Evolutionary conservation across 2,797 vertebrate species (phyloP).

Genomic region (Avahi laniger): DNA sequence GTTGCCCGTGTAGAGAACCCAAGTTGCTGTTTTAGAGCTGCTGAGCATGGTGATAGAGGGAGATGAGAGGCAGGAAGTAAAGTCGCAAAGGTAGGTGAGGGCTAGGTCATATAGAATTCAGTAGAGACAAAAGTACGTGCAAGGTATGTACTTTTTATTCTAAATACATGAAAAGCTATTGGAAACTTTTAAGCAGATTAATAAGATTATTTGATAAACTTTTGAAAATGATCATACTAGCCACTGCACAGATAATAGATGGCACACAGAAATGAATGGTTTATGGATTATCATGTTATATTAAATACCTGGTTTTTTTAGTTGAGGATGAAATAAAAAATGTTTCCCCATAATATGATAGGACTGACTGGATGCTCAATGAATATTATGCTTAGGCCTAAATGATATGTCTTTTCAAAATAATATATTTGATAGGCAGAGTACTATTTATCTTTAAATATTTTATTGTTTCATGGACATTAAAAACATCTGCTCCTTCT

Average conservation of each 20-base stretch:
- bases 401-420: not conserved
- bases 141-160: not conserved
- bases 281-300: not conserved
- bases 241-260: not conserved
- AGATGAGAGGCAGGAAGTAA: not conserved
- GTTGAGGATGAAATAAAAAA: not conserved
- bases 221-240: not conserved
- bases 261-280: not conserved
- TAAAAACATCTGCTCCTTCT: not conserved
- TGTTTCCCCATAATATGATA: not conserved
- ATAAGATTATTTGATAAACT: not conserved
- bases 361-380: not conserved
- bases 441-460: not conserved
- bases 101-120: not conserved
- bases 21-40: not conserved
- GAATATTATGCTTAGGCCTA: not conserved
- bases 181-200: not conserved
- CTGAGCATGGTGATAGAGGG: not conserved
- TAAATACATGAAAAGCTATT: not conserved
- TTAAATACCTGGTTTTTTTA: not conserved
- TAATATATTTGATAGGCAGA: conserved; percentile 7
- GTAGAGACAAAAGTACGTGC: not conserved
- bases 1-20: not conserved
- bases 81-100: not conserved
- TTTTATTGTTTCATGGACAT: not conserved